These are phyloP conservation scores for Nematostella vectensis DNA, from an alignment of 92 coral and sea anemone genomes.

Conservation along the genomic window DNA sequence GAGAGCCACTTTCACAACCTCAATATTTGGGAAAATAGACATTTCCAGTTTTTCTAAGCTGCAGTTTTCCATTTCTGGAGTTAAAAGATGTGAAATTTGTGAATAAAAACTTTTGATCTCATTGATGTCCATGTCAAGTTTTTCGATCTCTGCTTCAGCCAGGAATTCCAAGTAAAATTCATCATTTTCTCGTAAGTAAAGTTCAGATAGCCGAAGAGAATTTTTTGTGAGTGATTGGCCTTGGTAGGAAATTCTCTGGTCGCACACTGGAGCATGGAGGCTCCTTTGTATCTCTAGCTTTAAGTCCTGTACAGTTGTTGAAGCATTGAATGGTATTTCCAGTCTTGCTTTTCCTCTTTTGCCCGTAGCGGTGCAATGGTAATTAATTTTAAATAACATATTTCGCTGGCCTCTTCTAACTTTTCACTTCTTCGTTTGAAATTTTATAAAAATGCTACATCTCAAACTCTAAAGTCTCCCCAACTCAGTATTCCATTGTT, in stretches of 20 bases:
- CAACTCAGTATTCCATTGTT: too few species aligned
- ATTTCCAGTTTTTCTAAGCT: not conserved
- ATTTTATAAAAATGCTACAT: too few species aligned
- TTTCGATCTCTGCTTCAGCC: constrained; percentile 35
- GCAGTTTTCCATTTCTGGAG: not conserved
- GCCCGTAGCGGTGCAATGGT: constrained; percentile 8
- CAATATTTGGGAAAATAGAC: not conserved
- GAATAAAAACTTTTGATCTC: constrained; percentile 24
- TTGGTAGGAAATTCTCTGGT: constrained; percentile 39
- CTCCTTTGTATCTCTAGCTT: constrained; percentile 28
- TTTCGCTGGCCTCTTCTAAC: too few species aligned
- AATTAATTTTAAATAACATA: constrained; percentile 5
- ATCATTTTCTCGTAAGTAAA: constrained; percentile 50
- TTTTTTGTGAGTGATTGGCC: constrained; percentile 25
- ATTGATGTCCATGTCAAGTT: constrained; percentile 13
- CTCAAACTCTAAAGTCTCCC: too few species aligned
- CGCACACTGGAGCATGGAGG: constrained; percentile 47
- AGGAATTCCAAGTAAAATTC: constrained; percentile 27
- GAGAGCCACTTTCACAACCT: not conserved
- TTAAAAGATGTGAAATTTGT: constrained; percentile 2
- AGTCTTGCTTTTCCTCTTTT: constrained; percentile 13
- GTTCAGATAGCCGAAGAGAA: constrained; percentile 7
- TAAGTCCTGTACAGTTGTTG: constrained; percentile 19
- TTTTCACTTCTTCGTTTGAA: too few species aligned
- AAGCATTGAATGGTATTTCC: constrained; percentile 6